These are phyloP conservation scores for Chaetophractus vellerosus DNA, from an alignment of 2,797 vertebrate genomes.

Conservation along the genomic window DNA sequence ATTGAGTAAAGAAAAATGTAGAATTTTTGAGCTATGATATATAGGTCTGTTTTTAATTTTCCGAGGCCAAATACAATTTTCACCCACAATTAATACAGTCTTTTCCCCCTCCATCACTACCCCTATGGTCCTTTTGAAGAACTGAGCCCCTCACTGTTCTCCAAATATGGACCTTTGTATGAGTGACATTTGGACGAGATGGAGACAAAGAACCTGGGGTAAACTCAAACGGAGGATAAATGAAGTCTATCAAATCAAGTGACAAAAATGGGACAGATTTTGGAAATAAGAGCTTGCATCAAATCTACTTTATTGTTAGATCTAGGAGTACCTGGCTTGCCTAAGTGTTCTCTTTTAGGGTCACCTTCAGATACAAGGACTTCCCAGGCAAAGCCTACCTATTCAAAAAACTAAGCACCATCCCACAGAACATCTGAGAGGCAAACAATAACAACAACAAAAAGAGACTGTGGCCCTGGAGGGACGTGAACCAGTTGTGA, in stretches of 20 bases:
- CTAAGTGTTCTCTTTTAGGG: neutral
- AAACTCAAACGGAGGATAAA: neutral
- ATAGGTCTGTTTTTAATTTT: neutral
- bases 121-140: neutral
- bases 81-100: neutral
- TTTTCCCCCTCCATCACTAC: neutral
- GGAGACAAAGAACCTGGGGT: neutral
- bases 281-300: neutral
- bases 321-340: neutral
- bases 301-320: neutral
- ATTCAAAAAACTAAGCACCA: neutral
- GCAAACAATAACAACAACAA: neutral
- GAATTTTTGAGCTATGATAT: neutral
- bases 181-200: neutral
- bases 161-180: neutral
- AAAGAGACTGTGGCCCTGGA: neutral
- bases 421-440: constrained; percentile 33
- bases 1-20: neutral
- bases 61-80: neutral
- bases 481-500: neutral
- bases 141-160: neutral
- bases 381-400: neutral
- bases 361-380: neutral
- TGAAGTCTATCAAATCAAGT: neutral
- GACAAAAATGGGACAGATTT: neutral